Conservation (phyloP, 1,140 invertebrate genomes). For the Drosophila yakuba region DNA sequence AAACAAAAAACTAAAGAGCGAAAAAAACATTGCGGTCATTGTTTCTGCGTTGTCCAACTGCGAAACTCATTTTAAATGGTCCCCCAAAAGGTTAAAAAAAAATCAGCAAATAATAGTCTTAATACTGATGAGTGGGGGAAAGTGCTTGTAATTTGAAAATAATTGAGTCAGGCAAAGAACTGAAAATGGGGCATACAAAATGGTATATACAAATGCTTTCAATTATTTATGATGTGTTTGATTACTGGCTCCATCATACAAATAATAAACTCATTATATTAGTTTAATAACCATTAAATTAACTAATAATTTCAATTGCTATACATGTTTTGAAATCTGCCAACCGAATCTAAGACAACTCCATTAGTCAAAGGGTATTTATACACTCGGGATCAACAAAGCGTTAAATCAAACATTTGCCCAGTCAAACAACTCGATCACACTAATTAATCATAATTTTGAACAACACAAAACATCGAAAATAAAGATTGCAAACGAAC, state of each 20-base stretch:
- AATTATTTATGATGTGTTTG: not conserved
- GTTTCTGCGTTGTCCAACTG: slow-evolving; percentile 45
- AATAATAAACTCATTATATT: not conserved
- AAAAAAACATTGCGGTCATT: slow-evolving; percentile 45
- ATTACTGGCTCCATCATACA: not conserved
- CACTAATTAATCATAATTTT: slow-evolving; percentile 76
- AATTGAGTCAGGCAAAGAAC: slow-evolving; percentile 30
- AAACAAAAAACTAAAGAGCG: slow-evolving; percentile 18
- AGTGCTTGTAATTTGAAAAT: slow-evolving; percentile 53
- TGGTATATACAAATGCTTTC: not conserved
- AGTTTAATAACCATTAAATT: not conserved
- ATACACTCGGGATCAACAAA: slow-evolving; percentile 38
- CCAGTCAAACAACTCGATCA: slow-evolving; percentile 59
- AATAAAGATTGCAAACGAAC: slow-evolving; percentile 49
- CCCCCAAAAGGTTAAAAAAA: slow-evolving; percentile 22
- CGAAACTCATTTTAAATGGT: slow-evolving; percentile 36
- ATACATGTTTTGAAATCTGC: slow-evolving; percentile 3
- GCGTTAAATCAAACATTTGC: slow-evolving; percentile 71
- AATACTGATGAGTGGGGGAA: slow-evolving; percentile 37
- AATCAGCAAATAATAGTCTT: slow-evolving; percentile 31
- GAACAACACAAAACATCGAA: slow-evolving; percentile 51
- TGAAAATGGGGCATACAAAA: slow-evolving; percentile 15
- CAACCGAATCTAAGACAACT: slow-evolving; percentile 7
- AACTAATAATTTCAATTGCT: slow-evolving; percentile 7
- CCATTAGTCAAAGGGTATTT: slow-evolving; percentile 34